A percentile compares a stretch with the other conserved stretches of the same genome.
phyloP scores from a whole-genome alignment of 2,113 vertebrate species.

The Perca schrenkii region DNA sequence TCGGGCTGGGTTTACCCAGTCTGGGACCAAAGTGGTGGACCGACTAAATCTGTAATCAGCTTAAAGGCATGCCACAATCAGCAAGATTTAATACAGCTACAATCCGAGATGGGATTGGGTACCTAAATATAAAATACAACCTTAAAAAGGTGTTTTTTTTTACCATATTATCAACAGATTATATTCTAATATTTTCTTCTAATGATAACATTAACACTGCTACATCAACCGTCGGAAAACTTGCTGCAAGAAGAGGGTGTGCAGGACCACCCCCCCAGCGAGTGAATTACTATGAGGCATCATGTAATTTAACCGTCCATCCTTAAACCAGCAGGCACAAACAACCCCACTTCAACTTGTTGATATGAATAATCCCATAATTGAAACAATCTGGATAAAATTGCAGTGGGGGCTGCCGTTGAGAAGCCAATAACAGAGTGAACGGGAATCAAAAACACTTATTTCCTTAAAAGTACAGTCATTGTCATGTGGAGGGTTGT shows the following conservation, averaged over 20 bases:
- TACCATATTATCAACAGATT: neutral
- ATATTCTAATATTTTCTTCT: neutral
- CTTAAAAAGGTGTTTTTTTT: neutral
- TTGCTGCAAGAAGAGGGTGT: neutral
- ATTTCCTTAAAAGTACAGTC: constrained; percentile 75
- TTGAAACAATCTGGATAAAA: constrained; percentile 77
- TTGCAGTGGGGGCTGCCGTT: constrained; percentile 66
- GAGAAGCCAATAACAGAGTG: constrained; percentile 71
- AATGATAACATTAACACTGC: neutral
- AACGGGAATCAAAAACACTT: constrained; percentile 75
- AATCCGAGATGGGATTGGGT: neutral
- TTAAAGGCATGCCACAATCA: neutral
- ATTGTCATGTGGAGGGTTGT: constrained; percentile 73
- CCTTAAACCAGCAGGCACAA: constrained; percentile 55
- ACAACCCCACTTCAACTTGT: constrained; percentile 69
- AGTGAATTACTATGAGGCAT: constrained; percentile 28
- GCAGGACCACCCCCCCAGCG: neutral
- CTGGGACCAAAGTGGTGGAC: neutral
- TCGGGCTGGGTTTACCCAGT: neutral
- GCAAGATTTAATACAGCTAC: neutral
- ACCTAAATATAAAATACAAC: neutral
- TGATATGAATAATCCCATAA: constrained; percentile 81
- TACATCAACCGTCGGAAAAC: neutral
- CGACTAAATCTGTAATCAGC: neutral
- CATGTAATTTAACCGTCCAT: constrained; percentile 61